phyloP scores from a whole-genome alignment of 2,888 invertebrate species.

The Siphlonurus alternatus region DNA sequence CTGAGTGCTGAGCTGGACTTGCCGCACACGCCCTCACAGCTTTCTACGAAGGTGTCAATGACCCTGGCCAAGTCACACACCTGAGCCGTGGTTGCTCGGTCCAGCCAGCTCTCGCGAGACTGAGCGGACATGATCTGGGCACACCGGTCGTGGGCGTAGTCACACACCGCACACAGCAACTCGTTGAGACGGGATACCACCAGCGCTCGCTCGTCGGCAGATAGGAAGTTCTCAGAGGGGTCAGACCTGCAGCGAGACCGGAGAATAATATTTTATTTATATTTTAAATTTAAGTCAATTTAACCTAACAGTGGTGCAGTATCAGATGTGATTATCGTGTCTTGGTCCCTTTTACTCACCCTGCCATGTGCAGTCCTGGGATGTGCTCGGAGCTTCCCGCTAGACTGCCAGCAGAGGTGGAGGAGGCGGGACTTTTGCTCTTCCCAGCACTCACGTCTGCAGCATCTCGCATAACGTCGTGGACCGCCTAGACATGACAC shows the following conservation, averaged over 20 bases:
- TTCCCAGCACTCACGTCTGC: constrained; percentile 45
- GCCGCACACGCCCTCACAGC: constrained; percentile 59
- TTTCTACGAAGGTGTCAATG: constrained; percentile 60
- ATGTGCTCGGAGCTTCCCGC: neutral
- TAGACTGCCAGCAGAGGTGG: neutral
- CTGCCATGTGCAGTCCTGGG: neutral
- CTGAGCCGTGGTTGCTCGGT: constrained; percentile 55
- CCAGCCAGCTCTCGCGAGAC: constrained; percentile 34
- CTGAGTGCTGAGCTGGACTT: constrained; percentile 60
- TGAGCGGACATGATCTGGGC: constrained; percentile 66
- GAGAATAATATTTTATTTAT: neutral
- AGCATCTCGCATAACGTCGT: constrained; percentile 60
- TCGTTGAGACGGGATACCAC: constrained; percentile 57
- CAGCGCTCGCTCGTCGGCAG: constrained; percentile 43
- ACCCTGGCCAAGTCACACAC: constrained; percentile 57
- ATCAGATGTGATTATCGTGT: neutral
- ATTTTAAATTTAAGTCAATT: neutral
- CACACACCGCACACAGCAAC: constrained; percentile 65
- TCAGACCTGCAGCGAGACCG: constrained; percentile 11
- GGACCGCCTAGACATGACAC: constrained; percentile 36
- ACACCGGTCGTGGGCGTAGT: constrained; percentile 83
- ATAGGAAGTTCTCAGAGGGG: constrained; percentile 30
- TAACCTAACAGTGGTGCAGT: neutral
- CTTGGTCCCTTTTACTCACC: neutral
- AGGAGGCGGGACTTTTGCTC: constrained; percentile 5